Evolutionary conservation across 2,888 invertebrate genomes (phyloP).

Genomic region (Diarsia rubi): DNA sequence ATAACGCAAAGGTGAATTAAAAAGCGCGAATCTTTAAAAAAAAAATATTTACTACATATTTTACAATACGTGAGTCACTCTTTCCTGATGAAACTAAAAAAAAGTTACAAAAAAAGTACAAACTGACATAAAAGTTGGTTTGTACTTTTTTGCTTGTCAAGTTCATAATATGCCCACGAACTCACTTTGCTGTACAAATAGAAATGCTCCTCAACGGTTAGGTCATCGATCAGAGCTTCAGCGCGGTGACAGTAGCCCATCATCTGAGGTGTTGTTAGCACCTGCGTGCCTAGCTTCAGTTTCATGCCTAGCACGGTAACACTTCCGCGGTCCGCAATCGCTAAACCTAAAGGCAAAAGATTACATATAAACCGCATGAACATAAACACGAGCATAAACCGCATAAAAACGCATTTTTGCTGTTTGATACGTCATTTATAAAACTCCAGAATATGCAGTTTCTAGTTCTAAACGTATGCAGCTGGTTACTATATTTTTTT

Average conservation of each 20-base stretch:
- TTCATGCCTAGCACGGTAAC: conserved; percentile 78
- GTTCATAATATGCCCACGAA: not conserved
- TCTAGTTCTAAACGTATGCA: not conserved
- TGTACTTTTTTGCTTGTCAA: not conserved
- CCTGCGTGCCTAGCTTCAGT: conserved; percentile 59
- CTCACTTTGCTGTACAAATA: conserved; percentile 75
- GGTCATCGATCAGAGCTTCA: conserved; percentile 77
- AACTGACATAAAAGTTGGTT: not conserved
- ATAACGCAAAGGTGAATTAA: not conserved
- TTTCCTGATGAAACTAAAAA: not conserved
- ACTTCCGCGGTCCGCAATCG: conserved; percentile 78
- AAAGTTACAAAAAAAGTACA: no score
- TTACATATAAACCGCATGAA: no score
- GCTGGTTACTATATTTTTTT: not conserved
- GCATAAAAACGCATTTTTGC: not conserved
- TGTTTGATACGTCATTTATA: not conserved
- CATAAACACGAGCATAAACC: no score
- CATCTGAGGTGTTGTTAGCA: conserved; percentile 77
- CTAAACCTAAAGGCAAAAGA: no score
- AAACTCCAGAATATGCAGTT: not conserved
- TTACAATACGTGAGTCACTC: not conserved
- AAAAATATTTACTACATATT: not conserved
- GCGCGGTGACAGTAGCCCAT: conserved; percentile 83
- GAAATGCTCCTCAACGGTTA: conserved; percentile 83
- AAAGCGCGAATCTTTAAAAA: not conserved